Conservation (phyloP, 2,113 vertebrate species). For the Carassius carassius region DNA sequence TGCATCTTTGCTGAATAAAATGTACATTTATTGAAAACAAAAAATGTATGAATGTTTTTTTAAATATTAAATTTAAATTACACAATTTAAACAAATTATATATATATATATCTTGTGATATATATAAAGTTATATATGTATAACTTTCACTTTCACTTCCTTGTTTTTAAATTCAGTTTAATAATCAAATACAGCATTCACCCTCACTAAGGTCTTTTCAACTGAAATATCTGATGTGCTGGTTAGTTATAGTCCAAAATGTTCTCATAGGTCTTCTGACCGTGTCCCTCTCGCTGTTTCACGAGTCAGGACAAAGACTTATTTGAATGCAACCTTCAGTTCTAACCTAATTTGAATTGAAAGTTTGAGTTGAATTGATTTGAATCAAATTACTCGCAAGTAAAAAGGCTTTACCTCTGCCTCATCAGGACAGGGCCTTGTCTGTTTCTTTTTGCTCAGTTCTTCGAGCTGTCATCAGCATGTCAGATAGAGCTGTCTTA, state of each 20-base stretch:
- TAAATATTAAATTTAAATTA: too few species aligned
- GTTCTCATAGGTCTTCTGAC: neutral
- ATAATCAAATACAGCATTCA: neutral
- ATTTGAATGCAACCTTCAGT: conserved; percentile 21
- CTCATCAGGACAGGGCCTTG: conserved; percentile 43
- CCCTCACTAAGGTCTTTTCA: neutral
- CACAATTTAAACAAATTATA: too few species aligned
- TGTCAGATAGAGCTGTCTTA: conserved; percentile 48
- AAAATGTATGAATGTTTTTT: too few species aligned
- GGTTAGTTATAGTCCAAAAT: neutral
- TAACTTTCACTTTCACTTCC: neutral
- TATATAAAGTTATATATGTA: too few species aligned
- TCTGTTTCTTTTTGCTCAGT: conserved; percentile 45
- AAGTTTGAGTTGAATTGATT: conserved; percentile 28
- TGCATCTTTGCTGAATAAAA: neutral
- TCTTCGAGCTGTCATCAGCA: conserved; percentile 42
- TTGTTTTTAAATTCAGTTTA: neutral
- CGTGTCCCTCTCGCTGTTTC: neutral
- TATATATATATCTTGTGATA: too few species aligned
- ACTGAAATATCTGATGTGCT: neutral
- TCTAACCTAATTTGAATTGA: conserved; percentile 11
- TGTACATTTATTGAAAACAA: too few species aligned
- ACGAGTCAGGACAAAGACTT: conserved; percentile 3
- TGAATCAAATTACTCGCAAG: conserved; percentile 12
- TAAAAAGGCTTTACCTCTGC: conserved; percentile 37